A percentile compares a stretch with the other conserved stretches of the same genome.
Conservation (phyloP, 2,888 invertebrate species). For the Sussaba pulchella region DNA sequence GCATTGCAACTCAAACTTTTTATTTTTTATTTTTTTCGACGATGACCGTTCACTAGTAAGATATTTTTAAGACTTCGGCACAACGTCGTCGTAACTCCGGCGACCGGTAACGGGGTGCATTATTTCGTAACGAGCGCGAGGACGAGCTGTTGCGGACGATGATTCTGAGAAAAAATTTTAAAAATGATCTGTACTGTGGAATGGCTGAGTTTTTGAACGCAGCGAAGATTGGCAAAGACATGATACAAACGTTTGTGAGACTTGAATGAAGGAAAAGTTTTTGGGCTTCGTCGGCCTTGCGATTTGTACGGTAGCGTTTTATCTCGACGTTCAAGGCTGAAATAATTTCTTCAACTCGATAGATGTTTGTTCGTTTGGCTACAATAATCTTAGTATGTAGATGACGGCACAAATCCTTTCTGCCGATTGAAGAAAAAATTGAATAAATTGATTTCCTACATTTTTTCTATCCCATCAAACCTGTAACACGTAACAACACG, state of each 20-base stretch:
- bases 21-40: background rate
- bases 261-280: no score
- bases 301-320: no score
- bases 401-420: no score
- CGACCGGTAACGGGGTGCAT: constrained; percentile 23
- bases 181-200: background rate
- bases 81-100: constrained; percentile 39
- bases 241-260: no score
- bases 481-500: background rate
- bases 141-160: constrained; percentile 27
- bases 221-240: no score
- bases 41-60: constrained; percentile 47
- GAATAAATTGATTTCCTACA: background rate
- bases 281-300: no score
- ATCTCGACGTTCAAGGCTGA: no score
- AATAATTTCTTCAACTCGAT: no score
- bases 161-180: constrained; percentile 34
- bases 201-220: constrained; percentile 10
- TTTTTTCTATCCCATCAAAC: background rate
- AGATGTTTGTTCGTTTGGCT: no score
- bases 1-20: constrained; percentile 37
- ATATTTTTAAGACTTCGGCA: constrained; percentile 24
- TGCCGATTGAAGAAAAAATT: no score
- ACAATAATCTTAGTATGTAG: no score
- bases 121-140: constrained; percentile 23